Conservation (phyloP, 2,113 vertebrate genomes). For the Ptychochromis oligacanthus region DNA sequence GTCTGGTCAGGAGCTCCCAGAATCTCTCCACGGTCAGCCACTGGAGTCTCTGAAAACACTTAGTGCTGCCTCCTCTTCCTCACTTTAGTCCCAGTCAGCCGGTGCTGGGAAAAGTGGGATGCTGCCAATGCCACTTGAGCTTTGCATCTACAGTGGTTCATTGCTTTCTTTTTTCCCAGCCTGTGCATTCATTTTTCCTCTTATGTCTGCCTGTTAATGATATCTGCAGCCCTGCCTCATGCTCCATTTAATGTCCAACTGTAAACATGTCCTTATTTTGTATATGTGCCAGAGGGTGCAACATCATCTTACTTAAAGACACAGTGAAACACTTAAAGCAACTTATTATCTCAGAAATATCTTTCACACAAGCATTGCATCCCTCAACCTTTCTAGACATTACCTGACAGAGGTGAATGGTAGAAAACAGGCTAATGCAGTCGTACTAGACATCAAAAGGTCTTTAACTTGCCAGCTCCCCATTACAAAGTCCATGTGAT, state of each 20-base stretch:
- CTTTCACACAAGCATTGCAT: neutral
- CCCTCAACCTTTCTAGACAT: neutral
- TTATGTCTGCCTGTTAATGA: slow-evolving; percentile 1
- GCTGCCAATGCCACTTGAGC: slow-evolving; percentile 20
- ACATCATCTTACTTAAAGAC: slow-evolving; percentile 8
- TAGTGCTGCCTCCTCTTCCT: slow-evolving; percentile 18
- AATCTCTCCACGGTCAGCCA: slow-evolving; percentile 86
- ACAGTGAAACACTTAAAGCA: neutral
- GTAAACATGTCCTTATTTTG: neutral
- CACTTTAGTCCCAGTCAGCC: slow-evolving; percentile 57
- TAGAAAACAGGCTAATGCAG: neutral
- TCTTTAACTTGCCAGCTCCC: neutral
- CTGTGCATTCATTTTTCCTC: slow-evolving; percentile 5
- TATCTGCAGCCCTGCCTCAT: neutral
- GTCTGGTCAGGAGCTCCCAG: slow-evolving; percentile 86
- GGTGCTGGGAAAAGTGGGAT: neutral
- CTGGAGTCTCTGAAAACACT: slow-evolving; percentile 9
- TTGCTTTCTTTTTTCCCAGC: neutral
- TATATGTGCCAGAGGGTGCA: slow-evolving; percentile 25
- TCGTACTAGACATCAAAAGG: neutral
- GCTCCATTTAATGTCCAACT: neutral
- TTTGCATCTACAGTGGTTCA: slow-evolving; percentile 30
- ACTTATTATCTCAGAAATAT: neutral
- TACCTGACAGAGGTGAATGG: neutral
- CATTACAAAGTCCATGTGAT: neutral